Conservation (phyloP, 2,113 vertebrate species). For the Vulpes lagopus region DNA sequence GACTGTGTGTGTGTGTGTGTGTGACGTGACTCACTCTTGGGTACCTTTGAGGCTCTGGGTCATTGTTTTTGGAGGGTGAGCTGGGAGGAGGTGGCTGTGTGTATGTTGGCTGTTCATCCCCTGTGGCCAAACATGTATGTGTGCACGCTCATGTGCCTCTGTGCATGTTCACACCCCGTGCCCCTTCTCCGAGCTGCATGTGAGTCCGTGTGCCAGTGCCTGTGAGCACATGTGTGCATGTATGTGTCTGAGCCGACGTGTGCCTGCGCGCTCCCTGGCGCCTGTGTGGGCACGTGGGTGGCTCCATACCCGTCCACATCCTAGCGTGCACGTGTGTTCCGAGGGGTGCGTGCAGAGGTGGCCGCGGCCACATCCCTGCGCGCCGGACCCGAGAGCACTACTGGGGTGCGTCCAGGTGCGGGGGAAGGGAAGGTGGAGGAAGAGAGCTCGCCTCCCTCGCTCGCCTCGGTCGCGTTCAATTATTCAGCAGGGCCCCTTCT, state of each 20-base stretch:
- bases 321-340: constrained; percentile 64
- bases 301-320: constrained; percentile 39
- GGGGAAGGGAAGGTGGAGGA: not conserved
- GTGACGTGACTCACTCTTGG: not conserved
- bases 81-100: not conserved
- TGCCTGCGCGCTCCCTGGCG: not conserved
- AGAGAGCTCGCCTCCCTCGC: constrained; percentile 39
- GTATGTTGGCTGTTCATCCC: not conserved
- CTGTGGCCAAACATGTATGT: not conserved
- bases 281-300: constrained; percentile 63
- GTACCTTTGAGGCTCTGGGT: not conserved
- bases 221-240: constrained; percentile 38
- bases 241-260: constrained; percentile 31
- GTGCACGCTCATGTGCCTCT: not conserved
- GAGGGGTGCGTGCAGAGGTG: constrained; percentile 58
- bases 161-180: not conserved
- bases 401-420: constrained; percentile 59
- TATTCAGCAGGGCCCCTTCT: constrained; percentile 80
- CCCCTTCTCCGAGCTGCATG: not conserved
- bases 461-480: constrained; percentile 75
- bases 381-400: constrained; percentile 47
- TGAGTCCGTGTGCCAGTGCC: not conserved
- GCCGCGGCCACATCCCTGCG: constrained; percentile 27
- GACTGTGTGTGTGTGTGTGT: too few species aligned
- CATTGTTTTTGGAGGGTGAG: not conserved